These are phyloP conservation scores for Lepus europaeus DNA, from an alignment of 2,113 vertebrate species.

Conservation along the genomic window DNA sequence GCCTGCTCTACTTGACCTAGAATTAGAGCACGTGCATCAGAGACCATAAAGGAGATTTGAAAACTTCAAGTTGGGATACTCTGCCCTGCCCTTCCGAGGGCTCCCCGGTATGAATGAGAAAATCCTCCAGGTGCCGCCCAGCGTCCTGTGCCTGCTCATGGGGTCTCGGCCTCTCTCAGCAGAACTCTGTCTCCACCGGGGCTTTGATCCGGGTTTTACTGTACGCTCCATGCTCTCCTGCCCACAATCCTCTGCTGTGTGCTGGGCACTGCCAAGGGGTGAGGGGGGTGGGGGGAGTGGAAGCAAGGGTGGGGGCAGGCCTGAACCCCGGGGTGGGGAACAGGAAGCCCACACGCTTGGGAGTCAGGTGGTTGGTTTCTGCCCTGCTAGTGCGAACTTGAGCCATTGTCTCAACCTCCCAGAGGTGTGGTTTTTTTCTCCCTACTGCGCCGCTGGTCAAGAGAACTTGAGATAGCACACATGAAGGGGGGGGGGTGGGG, in stretches of 20 bases:
- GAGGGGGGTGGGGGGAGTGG: no score
- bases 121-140: background rate
- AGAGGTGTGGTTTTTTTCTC: background rate
- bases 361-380: no score
- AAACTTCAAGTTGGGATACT: background rate
- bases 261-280: background rate
- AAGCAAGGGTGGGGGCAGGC: background rate
- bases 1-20: accelerated
- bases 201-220: background rate
- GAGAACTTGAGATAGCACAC: background rate
- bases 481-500: background rate
- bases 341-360: background rate
- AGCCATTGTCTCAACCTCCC: background rate
- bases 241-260: background rate
- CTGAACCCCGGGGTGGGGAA: background rate
- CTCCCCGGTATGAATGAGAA: background rate
- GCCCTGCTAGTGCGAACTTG: background rate
- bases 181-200: background rate
- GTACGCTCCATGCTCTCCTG: background rate
- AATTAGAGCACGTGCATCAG: background rate
- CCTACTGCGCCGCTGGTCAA: background rate
- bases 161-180: background rate
- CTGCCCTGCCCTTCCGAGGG: background rate
- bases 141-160: background rate
- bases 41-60: background rate